Evolutionary conservation across 2,113 vertebrate species (phyloP).

Genomic region (Myodes glareolus): DNA sequence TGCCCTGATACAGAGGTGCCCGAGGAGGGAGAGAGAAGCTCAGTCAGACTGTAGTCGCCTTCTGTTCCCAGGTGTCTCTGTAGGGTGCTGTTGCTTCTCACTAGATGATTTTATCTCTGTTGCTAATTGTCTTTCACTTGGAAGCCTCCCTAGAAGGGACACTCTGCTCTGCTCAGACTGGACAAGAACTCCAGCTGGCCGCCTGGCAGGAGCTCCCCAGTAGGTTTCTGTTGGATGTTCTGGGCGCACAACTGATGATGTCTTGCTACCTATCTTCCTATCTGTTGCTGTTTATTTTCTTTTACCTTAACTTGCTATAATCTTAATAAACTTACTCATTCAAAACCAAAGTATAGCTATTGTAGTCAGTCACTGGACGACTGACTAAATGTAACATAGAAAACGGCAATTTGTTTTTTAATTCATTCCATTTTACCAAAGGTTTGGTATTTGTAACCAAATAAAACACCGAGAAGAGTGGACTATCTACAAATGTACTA

Average conservation of each 20-base stretch:
- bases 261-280: not conserved
- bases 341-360: not conserved
- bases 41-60: not conserved
- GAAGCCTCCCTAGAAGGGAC: not conserved
- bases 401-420: not conserved
- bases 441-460: constrained; percentile 42
- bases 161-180: not conserved
- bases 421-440: constrained; percentile 77
- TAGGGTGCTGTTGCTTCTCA: not conserved
- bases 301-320: too few species aligned
- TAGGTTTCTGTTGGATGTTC: too few species aligned
- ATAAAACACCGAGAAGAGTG: constrained; percentile 63
- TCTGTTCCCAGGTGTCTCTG: not conserved
- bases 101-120: not conserved
- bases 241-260: accelerated
- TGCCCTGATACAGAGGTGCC: not conserved
- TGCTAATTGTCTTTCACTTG: not conserved
- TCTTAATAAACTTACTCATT: not conserved
- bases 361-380: not conserved
- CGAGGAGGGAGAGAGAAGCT: not conserved
- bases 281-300: too few species aligned
- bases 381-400: not conserved
- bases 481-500: constrained; percentile 72
- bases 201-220: not conserved
- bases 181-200: not conserved